phyloP scores from a whole-genome alignment of 2,113 vertebrate genomes.

The Etia nguti region DNA sequence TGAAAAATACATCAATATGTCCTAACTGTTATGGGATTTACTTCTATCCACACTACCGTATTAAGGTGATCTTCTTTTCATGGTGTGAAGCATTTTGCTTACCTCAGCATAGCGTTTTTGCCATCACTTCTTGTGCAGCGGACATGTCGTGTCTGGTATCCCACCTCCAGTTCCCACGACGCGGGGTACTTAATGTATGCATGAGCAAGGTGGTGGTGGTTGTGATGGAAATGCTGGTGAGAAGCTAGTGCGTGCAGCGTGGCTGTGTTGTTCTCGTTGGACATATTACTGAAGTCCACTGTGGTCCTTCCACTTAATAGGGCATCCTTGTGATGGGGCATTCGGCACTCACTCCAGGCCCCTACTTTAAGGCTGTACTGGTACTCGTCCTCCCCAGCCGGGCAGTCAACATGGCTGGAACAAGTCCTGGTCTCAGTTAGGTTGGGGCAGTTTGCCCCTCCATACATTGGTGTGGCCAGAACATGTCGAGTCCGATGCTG shows the following conservation, averaged over 20 bases:
- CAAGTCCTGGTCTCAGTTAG: constrained; percentile 84
- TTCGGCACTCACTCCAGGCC: constrained; percentile 81
- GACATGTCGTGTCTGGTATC: constrained; percentile 85
- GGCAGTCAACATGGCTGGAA: constrained; percentile 58
- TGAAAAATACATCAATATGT: not conserved
- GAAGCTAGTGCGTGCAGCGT: constrained; percentile 53
- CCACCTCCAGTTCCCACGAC: constrained; percentile 78
- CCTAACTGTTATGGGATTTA: not conserved
- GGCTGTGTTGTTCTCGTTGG: constrained; percentile 68
- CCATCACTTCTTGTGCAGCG: constrained; percentile 87
- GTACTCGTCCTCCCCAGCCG: constrained; percentile 76
- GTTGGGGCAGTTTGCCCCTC: constrained; percentile 83
- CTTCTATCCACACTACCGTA: not conserved
- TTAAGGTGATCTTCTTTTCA: not conserved
- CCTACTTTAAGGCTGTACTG: constrained; percentile 87
- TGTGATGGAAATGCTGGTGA: constrained; percentile 41
- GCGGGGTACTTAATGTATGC: constrained; percentile 43
- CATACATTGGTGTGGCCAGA: constrained; percentile 84
- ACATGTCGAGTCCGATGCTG: constrained; percentile 82
- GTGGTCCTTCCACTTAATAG: constrained; percentile 69
- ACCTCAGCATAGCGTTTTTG: constrained; percentile 82
- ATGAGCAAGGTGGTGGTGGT: constrained; percentile 23
- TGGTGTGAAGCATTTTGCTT: constrained; percentile 39
- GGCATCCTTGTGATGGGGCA: constrained; percentile 73
- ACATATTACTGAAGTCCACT: constrained; percentile 72